Percentiles rank a stretch among this genome's conserved stretches.
Evolutionary conservation across 2,888 invertebrate species (phyloP).

Genomic region (Papilio protenor): DNA sequence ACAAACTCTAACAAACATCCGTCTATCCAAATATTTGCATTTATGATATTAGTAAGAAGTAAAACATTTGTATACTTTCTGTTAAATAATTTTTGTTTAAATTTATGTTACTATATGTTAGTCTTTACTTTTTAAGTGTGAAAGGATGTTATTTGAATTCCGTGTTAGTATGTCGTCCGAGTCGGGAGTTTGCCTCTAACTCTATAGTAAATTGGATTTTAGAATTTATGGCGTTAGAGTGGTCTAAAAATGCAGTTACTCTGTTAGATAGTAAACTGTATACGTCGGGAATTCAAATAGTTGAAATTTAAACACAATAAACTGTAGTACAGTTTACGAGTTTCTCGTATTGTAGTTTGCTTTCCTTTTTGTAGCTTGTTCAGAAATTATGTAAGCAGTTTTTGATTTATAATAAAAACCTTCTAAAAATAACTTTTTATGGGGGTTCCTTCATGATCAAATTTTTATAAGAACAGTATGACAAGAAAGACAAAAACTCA

Average conservation of each 20-base stretch:
- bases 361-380: background rate
- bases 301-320: constrained; percentile 12
- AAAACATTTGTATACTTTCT: no score
- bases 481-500: no score
- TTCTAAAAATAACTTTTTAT: no score
- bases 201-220: constrained; percentile 24
- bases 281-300: constrained; percentile 2
- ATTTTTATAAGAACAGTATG: no score
- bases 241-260: constrained; percentile 21
- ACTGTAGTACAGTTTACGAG: background rate
- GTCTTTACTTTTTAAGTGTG: no score
- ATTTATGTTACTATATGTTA: no score
- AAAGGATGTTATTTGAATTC: background rate
- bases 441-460: no score
- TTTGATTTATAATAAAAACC: no score
- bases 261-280: constrained; percentile 14
- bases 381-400: background rate
- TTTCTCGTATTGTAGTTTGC: background rate
- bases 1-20: no score
- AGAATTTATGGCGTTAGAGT: constrained; percentile 15
- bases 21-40: no score
- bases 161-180: constrained; percentile 7
- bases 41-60: no score
- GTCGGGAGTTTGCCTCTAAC: constrained; percentile 16
- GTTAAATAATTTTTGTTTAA: no score